Evolutionary conservation across 2,797 vertebrate species (phyloP), one percentile per base, ranked within the genome.

Genomic region (Chelidonichthys spinosus): DNA sequence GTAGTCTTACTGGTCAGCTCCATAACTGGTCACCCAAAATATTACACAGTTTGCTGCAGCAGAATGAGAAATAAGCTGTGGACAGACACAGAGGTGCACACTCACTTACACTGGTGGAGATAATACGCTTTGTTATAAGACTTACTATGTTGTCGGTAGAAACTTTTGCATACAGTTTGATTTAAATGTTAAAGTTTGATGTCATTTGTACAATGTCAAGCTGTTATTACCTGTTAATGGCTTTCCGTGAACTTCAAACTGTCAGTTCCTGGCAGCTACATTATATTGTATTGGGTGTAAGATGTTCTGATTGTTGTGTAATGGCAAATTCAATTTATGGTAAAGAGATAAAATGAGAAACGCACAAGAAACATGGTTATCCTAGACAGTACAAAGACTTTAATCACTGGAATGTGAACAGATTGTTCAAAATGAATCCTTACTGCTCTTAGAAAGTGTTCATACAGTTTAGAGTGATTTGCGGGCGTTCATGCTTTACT

Each of bases 351-450:
- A 64, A 72, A 77, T 75, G 32, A 59, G 62, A 73, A 67, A 50
- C 69, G 64, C 33, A 66, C 69, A 63, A 33, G 70, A 76, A 78
- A 70, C 14, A 47, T 2, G 70, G 46, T 68, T 76, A 64, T 72
- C 42, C 46, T 10, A 0, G 33, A 53, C 33, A 39, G 25, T 2
- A 47, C 32, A 42, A 50, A 72, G 72, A 81, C 56, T 56, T 47
- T 40, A 63, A 84, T 69, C 61, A 72, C 59, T 75, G 47, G 72
- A 74, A 72, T 52, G 47, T 70, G 66, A 80, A 39, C 65, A 73
- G 58, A 59, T 85, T 62, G 54, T 56, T 79, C 43, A 35, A 70
- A 81, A 72, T 72, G 71, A 63, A 82, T 81, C 82, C 46, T 56
- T 63, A 47, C 44, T 18, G 66, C 74, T 76, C 60, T 54, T 69